Base-by-base conservation (phyloP, 2,113 vertebrate species). In the Octodon degus region DNA sequence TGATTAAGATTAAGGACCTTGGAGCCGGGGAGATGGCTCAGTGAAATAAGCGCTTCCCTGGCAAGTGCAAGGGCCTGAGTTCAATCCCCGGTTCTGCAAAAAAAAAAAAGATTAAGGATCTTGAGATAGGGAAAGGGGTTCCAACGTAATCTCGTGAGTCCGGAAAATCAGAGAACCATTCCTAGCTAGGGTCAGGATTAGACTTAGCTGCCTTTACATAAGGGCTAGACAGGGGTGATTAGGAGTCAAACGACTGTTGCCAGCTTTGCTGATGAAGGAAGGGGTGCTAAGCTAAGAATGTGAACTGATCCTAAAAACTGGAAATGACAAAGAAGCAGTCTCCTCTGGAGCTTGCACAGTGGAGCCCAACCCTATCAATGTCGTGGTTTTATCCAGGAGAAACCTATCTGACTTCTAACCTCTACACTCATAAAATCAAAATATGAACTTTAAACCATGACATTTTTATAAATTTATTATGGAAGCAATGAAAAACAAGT, bases 1-100 rank as follows among this genome's bases (percentile, higher is more conserved):
- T 76, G 34, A 37, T 81, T 77, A 94, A 94, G 7, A 24, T 93
- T 76, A 81, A 95, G 12, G n/a, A 88, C 10, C 25, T 85, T 53
- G 25, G 47, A n/a, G 47, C 47, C 8, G 47, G 47, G 47, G 47
- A 50, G 47, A 8, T 50, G 47, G 8, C 47, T 50, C 47, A 50
- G 47, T 50, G 47, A 50, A 50, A 50, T 50, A 50, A 50, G 47
- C 47, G 8, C 8, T 50, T 50, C 47, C 47, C 47, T 50, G 47
- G 47, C 47, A 50, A 50, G 47, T 8, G 8, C 47, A 50, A 50
- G 47, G 47, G 47, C 47, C 47, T 50, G 47, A 8, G 47, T 50
- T 50, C 47, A 50, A 50, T 50, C 47, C 47, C 47, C 8, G 47
- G 47, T 50, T 50, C 8, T 8, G 47, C 47, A 50, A 50, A 50